Percentiles rank a stretch among this genome's conserved stretches.
phyloP scores from a whole-genome alignment of 1,140 invertebrate species.

The Diploscapter pachys region DNA sequence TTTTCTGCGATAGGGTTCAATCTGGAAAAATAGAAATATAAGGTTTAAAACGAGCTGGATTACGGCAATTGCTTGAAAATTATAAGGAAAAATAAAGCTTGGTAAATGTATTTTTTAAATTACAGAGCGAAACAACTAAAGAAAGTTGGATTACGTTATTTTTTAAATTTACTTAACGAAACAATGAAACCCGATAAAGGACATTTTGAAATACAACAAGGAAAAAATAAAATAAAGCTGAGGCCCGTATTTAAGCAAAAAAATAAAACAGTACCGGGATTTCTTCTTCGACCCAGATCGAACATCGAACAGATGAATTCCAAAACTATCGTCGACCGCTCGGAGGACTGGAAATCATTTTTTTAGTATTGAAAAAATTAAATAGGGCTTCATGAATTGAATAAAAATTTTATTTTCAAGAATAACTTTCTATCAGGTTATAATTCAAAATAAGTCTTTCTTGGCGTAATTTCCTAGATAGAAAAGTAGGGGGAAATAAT shows the following conservation, averaged over 20 bases:
- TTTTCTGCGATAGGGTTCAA: constrained; percentile 7
- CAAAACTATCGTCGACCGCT: constrained; percentile 14
- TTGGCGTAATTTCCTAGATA: background rate
- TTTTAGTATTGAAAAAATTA: background rate
- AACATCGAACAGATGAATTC: constrained; percentile 14
- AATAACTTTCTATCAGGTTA: too few species aligned
- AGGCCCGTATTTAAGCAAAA: background rate
- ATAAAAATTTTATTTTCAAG: too few species aligned
- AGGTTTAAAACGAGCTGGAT: background rate
- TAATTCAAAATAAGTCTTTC: too few species aligned
- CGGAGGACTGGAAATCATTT: background rate
- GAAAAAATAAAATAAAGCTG: too few species aligned
- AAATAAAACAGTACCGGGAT: constrained; percentile 8
- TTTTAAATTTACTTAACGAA: too few species aligned
- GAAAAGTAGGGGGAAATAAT: background rate
- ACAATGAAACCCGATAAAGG: too few species aligned
- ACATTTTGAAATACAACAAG: too few species aligned
- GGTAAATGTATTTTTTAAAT: too few species aligned
- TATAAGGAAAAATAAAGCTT: too few species aligned
- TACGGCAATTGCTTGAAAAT: background rate
- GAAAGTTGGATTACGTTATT: too few species aligned
- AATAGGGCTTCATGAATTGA: too few species aligned
- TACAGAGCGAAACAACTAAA: too few species aligned
- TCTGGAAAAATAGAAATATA: background rate
- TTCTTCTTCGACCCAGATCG: constrained; percentile 13